Evolutionary conservation across 1,140 invertebrate genomes (phyloP).

Genomic region (Tetragonula clypearis): DNA sequence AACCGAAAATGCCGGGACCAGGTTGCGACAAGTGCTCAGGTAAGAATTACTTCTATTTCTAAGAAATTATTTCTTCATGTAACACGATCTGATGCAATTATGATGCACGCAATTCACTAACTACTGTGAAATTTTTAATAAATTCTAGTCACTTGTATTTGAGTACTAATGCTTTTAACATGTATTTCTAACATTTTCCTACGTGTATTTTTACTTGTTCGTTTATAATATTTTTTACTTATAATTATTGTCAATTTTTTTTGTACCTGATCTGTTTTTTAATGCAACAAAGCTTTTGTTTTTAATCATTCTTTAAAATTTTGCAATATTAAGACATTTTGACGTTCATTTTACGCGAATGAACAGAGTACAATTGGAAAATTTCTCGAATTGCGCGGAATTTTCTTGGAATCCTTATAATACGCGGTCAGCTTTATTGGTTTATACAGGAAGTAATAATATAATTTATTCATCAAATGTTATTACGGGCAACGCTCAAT

Average conservation of each 20-base stretch:
- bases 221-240: background rate
- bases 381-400: background rate
- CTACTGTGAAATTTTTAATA: background rate
- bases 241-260: background rate
- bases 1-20: conserved; percentile 75
- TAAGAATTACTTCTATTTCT: conserved; percentile 53
- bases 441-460: background rate
- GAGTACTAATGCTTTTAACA: background rate
- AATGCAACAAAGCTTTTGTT: background rate
- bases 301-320: background rate
- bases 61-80: background rate
- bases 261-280: background rate
- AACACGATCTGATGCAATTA: background rate
- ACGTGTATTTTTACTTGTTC: background rate
- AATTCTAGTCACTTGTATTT: background rate
- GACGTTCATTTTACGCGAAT: background rate
- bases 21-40: conserved; percentile 76
- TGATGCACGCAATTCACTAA: background rate
- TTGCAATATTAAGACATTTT: background rate
- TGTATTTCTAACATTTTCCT: background rate
- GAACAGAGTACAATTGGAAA: background rate
- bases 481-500: background rate
- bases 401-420: background rate
- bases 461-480: conserved; percentile 30
- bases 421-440: background rate